Conservation (phyloP, 2,888 invertebrate species). For the Calliphora vomitoria region DNA sequence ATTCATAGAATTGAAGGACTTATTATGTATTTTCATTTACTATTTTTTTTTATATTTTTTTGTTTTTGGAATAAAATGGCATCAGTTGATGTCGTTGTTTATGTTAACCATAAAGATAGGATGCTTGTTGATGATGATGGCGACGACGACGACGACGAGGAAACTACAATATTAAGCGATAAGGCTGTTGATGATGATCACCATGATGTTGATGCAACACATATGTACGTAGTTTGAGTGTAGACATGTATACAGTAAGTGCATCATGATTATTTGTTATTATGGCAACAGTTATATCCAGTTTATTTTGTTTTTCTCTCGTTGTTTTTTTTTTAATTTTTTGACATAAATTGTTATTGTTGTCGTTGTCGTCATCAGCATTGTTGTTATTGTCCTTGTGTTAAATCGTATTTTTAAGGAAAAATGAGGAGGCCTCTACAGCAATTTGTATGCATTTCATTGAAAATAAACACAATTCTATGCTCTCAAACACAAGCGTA, state of each 20-base stretch:
- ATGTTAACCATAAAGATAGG: background rate
- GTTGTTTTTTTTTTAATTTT: slow-evolving; percentile 36
- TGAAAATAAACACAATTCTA: slow-evolving; percentile 59
- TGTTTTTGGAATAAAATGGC: background rate
- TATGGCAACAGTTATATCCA: slow-evolving; percentile 68
- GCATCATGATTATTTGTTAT: slow-evolving; percentile 59
- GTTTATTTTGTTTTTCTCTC: slow-evolving; percentile 7
- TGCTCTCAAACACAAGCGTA: slow-evolving; percentile 25
- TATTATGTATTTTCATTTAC: background rate
- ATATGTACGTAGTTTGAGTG: background rate
- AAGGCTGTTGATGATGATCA: slow-evolving; percentile 50
- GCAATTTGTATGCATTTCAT: slow-evolving; percentile 66
- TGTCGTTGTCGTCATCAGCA: slow-evolving; percentile 13
- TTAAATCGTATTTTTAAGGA: slow-evolving; percentile 47
- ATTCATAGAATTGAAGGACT: slow-evolving; percentile 33
- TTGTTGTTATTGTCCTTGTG: slow-evolving; percentile 59
- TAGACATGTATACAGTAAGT: background rate
- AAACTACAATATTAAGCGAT: slow-evolving; percentile 42
- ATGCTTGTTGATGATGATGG: background rate
- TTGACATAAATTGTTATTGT: slow-evolving; percentile 48
- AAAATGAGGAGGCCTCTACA: slow-evolving; percentile 33
- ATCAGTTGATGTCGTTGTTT: slow-evolving; percentile 16
- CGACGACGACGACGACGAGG: background rate
- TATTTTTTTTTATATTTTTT: too few relatives aligned
- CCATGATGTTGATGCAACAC: slow-evolving; percentile 42